Base-by-base conservation (phyloP, 2,797 vertebrate genomes). In the Hippocampus kuda region DNA sequence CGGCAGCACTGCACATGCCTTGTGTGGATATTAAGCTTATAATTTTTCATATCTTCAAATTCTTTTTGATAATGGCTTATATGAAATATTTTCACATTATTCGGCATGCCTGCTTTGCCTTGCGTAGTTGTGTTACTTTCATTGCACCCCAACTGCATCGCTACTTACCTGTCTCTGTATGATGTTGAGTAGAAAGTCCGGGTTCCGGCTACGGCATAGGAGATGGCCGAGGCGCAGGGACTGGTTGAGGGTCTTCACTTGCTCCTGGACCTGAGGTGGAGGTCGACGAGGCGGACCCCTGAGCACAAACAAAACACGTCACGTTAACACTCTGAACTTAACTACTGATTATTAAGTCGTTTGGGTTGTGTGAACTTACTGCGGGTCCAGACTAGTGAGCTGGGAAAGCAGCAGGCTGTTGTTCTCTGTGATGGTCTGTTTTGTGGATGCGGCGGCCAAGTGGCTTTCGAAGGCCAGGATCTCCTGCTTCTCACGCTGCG, bases 401-500 rank as follows among this genome's bases (percentile, higher is more conserved):
- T 99, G 97, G 1, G 94, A 98, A 74, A 98, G 82, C 54, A 99
- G 87, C 68, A 99, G 87, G 81, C 97, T 99, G 89, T 96, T 99
- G 87, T 90, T 98, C 87, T 99, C 97, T 0, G 96, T 99, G 86
- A 99, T 99, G 59, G 96, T 98, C 88, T 98, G 96, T 74, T 99
- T 99, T 54, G 97, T 99, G 76, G 97, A 99, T 0, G 97, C 97
- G 0, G 97, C 97, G 0, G 97, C 97, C 82, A 99, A 81, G 78
- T 99, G 97, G 70, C 97, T 98, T 80, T 99, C 97, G 6, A 99
- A 99, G 1, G 96, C 97, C 80, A 99, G 84, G 72, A 99, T 99
- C 79, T 99, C 97, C 73, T 99, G 97, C 78, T 95, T 97, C 88
- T 99, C 97, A 65, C 95, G 91, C 87, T 99, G 96, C 2, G 97